phyloP scores from a whole-genome alignment of 2,113 vertebrate genomes.

The Peromyscus californicus region DNA sequence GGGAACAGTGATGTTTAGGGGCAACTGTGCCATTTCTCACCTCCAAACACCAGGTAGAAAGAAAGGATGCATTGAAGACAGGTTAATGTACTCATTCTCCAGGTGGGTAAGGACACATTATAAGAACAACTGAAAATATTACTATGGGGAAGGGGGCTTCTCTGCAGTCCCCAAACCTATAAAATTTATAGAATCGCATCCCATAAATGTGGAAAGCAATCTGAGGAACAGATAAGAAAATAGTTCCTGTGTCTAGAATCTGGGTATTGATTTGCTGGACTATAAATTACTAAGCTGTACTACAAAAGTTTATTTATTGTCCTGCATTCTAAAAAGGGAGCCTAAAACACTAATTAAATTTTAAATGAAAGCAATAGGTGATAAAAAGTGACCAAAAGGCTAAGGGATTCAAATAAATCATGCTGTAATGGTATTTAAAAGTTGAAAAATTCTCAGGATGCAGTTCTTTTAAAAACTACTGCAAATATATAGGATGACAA shows the following conservation, averaged over 20 bases:
- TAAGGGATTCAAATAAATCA: conserved; percentile 64
- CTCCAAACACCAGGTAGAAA: not conserved
- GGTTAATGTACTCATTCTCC: not conserved
- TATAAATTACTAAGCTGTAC: conserved; percentile 25
- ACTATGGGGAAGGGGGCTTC: not conserved
- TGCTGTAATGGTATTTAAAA: conserved; percentile 51
- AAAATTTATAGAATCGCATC: not conserved
- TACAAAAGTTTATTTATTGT: conserved; percentile 62
- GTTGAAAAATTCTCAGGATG: conserved; percentile 17
- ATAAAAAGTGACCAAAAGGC: conserved; percentile 60
- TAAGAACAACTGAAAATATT: not conserved
- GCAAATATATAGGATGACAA: conserved; percentile 35
- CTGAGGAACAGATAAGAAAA: conserved; percentile 58
- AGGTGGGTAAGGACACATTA: not conserved
- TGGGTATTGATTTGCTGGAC: conserved; percentile 65
- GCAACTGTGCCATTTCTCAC: not conserved
- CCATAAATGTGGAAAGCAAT: conserved; percentile 26
- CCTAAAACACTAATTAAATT: conserved; percentile 73
- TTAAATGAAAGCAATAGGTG: conserved; percentile 71
- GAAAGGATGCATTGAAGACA: not conserved
- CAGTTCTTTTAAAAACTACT: conserved; percentile 1
- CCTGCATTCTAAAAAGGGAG: conserved; percentile 29
- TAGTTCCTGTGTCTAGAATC: not conserved
- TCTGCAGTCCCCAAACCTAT: not conserved
- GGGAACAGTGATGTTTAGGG: not conserved